Conservation (phyloP, 2,113 vertebrate genomes). For the Montifringilla adamsi region DNA sequence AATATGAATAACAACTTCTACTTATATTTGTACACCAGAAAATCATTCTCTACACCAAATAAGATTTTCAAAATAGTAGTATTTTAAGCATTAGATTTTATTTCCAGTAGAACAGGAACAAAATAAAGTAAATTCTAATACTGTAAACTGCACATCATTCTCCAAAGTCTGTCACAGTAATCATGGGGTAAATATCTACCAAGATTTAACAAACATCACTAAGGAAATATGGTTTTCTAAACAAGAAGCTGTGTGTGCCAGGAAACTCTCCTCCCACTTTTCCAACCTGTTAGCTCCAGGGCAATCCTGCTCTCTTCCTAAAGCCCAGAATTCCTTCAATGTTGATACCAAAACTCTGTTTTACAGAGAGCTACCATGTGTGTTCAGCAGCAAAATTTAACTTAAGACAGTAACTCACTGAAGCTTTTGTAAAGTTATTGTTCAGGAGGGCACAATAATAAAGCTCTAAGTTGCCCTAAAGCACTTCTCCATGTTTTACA, state of each 20-base stretch:
- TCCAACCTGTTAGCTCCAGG: neutral
- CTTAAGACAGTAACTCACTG: neutral
- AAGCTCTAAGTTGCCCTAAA: neutral
- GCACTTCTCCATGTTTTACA: neutral
- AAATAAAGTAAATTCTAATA: neutral
- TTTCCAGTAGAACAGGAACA: neutral
- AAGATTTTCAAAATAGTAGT: neutral
- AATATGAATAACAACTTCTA: neutral
- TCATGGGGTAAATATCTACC: neutral
- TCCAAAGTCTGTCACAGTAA: neutral
- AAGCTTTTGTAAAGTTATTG: neutral
- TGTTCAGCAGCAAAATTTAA: neutral
- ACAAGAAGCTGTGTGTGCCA: neutral
- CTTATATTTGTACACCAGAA: neutral
- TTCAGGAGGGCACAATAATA: neutral
- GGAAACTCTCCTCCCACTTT: neutral
- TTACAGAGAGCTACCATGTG: accelerated
- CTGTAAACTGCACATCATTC: neutral
- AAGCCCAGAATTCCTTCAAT: neutral
- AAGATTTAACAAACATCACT: neutral
- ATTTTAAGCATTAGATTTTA: neutral
- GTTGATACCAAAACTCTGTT: neutral
- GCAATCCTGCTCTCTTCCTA: neutral
- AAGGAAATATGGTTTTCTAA: neutral
- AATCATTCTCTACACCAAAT: neutral